Evolutionary conservation across 2,888 invertebrate species (phyloP).

Genomic region (Agrotis exclamationis): DNA sequence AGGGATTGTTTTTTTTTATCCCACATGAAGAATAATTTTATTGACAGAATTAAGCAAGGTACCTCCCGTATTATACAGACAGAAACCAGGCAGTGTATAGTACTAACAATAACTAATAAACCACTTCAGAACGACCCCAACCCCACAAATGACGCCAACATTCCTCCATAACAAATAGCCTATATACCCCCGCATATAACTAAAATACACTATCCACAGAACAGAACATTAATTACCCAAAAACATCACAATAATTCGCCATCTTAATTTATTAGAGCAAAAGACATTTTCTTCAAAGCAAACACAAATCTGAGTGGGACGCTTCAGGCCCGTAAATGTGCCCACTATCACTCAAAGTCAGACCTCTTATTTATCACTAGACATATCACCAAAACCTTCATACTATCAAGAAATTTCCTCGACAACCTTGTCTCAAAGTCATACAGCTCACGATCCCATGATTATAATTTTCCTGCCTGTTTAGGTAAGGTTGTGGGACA

Average conservation of each 20-base stretch:
- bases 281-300: constrained; percentile 79
- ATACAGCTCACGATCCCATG: constrained; percentile 31
- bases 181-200: constrained; percentile 25
- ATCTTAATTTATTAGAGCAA: constrained; percentile 72
- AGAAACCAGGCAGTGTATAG: too few species aligned
- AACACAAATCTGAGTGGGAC: constrained; percentile 79
- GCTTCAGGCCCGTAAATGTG: constrained; percentile 70
- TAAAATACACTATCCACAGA: constrained; percentile 41
- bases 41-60: too few species aligned
- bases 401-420: constrained; percentile 17
- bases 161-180: constrained; percentile 9
- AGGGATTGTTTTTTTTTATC: too few species aligned
- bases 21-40: too few species aligned
- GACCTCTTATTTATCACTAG: constrained; percentile 85
- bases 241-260: constrained; percentile 68
- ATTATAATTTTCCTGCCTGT: constrained; percentile 19
- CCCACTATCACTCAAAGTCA: constrained; percentile 86
- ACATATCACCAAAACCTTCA: constrained; percentile 42
- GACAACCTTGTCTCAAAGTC: constrained; percentile 27
- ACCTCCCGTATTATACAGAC: too few species aligned
- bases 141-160: constrained; percentile 28
- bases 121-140: background rate
- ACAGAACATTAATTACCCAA: constrained; percentile 67
- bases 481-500: constrained; percentile 23
- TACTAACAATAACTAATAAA: background rate